These are phyloP conservation scores for Lepidocyrtoides sp. DNA, from an alignment of 2,888 invertebrate genomes.

Conservation along the genomic window DNA sequence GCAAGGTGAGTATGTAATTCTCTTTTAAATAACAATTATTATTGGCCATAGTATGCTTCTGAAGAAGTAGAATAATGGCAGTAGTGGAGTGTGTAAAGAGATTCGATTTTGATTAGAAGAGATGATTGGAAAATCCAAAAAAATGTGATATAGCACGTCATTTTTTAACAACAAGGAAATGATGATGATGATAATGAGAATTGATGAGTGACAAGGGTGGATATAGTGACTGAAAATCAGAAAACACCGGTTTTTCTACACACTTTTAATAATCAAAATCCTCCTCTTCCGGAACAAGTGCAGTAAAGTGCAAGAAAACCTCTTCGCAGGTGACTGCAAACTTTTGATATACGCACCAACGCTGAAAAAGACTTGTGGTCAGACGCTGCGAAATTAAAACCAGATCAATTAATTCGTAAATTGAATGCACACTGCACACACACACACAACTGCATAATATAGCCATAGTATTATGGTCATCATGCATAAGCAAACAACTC, in stretches of 20 bases:
- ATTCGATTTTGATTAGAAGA: background rate
- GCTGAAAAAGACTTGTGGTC: too few species aligned
- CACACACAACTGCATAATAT: background rate
- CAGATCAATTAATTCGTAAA: background rate
- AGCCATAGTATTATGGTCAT: too few species aligned
- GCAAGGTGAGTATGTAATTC: too few species aligned
- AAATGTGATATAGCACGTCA: too few species aligned
- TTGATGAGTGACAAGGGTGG: too few species aligned
- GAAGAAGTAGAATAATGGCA: too few species aligned
- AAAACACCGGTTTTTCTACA: slow-evolving; percentile 8
- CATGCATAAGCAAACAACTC: too few species aligned
- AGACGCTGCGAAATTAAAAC: too few species aligned
- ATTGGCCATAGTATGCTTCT: too few species aligned
- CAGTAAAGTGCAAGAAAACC: background rate
- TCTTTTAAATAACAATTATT: too few species aligned
- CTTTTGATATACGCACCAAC: background rate
- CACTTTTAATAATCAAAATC: background rate
- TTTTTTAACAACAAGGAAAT: slow-evolving; percentile 26
- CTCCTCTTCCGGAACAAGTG: background rate
- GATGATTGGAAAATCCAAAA: background rate
- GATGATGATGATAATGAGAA: background rate
- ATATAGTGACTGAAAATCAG: too few species aligned
- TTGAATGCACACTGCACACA: background rate
- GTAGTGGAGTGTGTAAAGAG: background rate
- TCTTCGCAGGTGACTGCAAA: too few species aligned